These are phyloP conservation scores for Varanus salvator DNA, from an alignment of 2,113 vertebrate genomes.

Conservation along the genomic window DNA sequence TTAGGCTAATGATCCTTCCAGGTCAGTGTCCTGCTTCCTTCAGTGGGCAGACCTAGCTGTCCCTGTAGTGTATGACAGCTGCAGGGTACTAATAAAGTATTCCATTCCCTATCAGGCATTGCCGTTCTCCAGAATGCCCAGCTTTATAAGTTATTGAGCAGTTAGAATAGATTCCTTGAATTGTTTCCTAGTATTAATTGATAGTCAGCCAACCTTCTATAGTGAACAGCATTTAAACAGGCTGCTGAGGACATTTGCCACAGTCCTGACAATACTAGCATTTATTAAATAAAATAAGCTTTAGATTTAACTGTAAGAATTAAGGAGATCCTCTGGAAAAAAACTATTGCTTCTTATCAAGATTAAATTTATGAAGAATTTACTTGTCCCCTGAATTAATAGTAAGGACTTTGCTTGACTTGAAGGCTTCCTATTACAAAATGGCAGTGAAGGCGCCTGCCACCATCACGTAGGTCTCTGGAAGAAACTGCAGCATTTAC, in stretches of 20 bases:
- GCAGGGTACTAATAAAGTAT: neutral
- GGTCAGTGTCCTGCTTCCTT: slow-evolving; percentile 9
- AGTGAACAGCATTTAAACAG: neutral
- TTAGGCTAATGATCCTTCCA: slow-evolving; percentile 25
- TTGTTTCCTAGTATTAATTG: neutral
- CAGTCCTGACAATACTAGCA: neutral
- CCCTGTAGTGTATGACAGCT: neutral
- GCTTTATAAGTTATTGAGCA: neutral
- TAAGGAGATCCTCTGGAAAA: neutral
- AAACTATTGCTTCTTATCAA: neutral
- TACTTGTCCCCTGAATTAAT: neutral
- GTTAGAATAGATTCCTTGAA: neutral
- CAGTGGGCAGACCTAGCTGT: neutral
- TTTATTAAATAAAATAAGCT: neutral
- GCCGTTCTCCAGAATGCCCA: neutral
- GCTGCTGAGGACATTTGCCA: neutral
- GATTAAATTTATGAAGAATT: neutral
- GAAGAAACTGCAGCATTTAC: neutral
- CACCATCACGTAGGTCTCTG: neutral
- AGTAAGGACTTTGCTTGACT: neutral
- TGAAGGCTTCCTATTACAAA: neutral
- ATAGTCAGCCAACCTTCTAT: neutral
- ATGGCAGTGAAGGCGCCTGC: neutral
- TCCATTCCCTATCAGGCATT: neutral
- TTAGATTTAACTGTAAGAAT: neutral